Base-by-base conservation (phyloP, 2,797 vertebrate species). In the Clarias platycephalus region DNA sequence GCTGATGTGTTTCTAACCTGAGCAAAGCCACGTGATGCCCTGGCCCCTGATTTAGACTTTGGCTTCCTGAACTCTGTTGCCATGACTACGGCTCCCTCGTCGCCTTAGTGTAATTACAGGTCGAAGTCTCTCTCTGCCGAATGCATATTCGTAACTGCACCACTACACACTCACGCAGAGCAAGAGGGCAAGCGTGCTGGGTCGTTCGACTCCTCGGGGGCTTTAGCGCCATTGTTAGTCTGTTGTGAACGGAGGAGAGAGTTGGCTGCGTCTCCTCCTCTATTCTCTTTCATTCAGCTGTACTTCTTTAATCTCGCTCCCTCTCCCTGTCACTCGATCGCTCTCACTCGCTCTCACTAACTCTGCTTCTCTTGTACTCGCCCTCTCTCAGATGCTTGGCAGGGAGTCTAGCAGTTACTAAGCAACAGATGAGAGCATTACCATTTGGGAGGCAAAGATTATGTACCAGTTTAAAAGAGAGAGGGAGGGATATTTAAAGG, bases 91-190 rank as follows among this genome's bases (percentile, higher is more conserved):
- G 1, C 64, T 91, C 90, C 89, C 86, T 86, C 84, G 89, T 88
- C 89, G 83, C 85, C 88, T 90, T 18, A 31, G 84, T 89, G 90
- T 94, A 94, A 94, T 95, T 94, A 93, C 91, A 93, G 93, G 92
- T 93, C 92, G 89, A 84, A 84, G 86, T 81, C 83, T 87, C 83
- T 84, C 83, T 63, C 86, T 83, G 83, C 55, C 86, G 86, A 78
- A 81, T 72, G 82, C 68, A 75, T 62, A 79, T 76, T 83, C n/a
- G 84, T 71, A 74, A 76, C 83, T 44, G 75, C 82, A 84, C 82
- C 5, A 34, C 62, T 53, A 10, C 58, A 72, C 85, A 18, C 84
- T 64, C 80, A 71, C 57, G 18, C 77, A 75, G 68, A 71, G 80
- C 55, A 40, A 62, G 40, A 85, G 62, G 55, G 62, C 37, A 68